Evolutionary conservation across 2,888 invertebrate species (phyloP).

Genomic region (Dasypogon diadema): DNA sequence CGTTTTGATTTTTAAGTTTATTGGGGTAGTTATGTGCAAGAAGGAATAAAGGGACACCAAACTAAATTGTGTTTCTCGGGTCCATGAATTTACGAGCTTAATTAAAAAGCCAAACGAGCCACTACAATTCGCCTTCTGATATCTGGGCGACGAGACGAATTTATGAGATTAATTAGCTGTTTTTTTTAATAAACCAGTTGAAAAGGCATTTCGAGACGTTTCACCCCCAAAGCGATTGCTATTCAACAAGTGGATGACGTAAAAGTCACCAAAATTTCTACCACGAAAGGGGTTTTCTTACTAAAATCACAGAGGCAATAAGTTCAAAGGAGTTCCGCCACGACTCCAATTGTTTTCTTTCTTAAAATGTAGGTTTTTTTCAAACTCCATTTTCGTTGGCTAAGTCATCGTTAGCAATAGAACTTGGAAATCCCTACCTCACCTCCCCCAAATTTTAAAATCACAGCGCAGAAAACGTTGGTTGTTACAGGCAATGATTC

Average conservation of each 20-base stretch:
- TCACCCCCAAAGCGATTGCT: not conserved
- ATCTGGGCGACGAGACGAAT: constrained; percentile 49
- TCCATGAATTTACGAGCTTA: constrained; percentile 58
- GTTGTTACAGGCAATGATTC: too few relatives aligned
- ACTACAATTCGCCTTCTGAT: constrained; percentile 44
- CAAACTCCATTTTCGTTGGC: too few relatives aligned
- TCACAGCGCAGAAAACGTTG: too few relatives aligned
- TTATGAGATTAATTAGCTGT: constrained; percentile 48
- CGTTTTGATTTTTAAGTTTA: constrained; percentile 51
- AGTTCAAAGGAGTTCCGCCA: too few relatives aligned
- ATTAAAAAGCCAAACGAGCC: constrained; percentile 55
- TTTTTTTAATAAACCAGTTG: constrained; percentile 39
- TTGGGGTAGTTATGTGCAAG: constrained; percentile 46
- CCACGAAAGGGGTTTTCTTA: too few relatives aligned
- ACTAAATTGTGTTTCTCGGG: constrained; percentile 57
- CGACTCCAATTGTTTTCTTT: too few relatives aligned
- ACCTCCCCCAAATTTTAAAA: too few relatives aligned
- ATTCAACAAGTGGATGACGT: not conserved
- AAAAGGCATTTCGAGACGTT: constrained; percentile 23
- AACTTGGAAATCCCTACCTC: too few relatives aligned
- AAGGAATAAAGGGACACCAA: constrained; percentile 46
- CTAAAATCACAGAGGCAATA: too few relatives aligned
- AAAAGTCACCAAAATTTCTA: too few relatives aligned
- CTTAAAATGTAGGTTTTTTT: too few relatives aligned
- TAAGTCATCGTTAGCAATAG: too few relatives aligned